Percentiles rank a stretch among this genome's conserved stretches.
phyloP scores from a whole-genome alignment of 37 sponge, comb jelly and placozoan genomes.

The Cliona cf. orientalis region DNA sequence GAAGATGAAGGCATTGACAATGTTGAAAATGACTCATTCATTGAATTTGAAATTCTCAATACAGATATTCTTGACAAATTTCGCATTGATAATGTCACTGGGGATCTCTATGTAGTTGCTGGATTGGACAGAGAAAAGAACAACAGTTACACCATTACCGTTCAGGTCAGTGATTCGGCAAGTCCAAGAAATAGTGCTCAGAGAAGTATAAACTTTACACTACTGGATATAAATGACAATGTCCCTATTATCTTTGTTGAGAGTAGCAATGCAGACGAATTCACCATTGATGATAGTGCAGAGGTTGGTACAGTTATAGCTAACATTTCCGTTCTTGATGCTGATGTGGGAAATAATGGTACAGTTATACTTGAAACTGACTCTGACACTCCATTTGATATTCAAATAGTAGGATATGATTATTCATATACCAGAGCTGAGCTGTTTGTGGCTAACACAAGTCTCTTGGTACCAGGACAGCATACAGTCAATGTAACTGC shows the following conservation, averaged over 20 bases:
- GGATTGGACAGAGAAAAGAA: conserved; percentile 25
- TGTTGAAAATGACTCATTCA: neutral
- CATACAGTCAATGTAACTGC: conserved; percentile 24
- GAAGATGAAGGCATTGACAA: conserved; percentile 26
- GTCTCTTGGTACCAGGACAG: neutral
- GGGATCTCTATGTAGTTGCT: neutral
- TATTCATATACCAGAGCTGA: neutral
- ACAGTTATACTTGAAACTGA: conserved; percentile 14
- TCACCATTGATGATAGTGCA: too few species aligned
- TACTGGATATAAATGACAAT: conserved; percentile 52
- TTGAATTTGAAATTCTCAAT: neutral
- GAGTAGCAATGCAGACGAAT: too few species aligned
- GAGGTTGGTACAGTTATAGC: too few species aligned
- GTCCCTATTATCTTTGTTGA: too few species aligned
- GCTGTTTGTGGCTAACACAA: conserved; percentile 1
- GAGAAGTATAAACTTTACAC: neutral
- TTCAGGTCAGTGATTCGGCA: conserved; percentile 18
- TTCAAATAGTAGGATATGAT: too few species aligned
- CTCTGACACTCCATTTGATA: neutral
- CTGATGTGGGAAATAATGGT: too few species aligned
- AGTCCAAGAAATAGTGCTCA: neutral
- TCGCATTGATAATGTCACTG: neutral
- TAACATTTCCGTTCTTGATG: too few species aligned
- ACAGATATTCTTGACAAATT: neutral
- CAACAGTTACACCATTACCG: neutral